Conservation (phyloP, 2,888 invertebrate genomes). For the Dryobota labecula region DNA sequence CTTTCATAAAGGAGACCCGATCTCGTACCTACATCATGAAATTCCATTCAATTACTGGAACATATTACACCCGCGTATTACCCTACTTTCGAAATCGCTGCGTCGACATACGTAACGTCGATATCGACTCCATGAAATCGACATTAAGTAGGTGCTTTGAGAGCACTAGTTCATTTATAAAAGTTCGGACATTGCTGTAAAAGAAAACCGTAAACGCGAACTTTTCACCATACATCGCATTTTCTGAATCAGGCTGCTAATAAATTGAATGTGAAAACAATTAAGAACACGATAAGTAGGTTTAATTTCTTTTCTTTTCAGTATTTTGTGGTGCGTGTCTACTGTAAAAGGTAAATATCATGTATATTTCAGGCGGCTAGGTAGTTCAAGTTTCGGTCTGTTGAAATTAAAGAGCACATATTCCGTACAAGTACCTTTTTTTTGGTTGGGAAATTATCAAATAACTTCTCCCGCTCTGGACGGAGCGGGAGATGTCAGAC, state of each 20-base stretch:
- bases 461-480: too few species aligned
- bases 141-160: constrained; percentile 51
- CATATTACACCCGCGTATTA: constrained; percentile 59
- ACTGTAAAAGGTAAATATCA: constrained; percentile 19
- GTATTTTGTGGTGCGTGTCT: neutral
- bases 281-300: constrained; percentile 4
- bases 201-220: constrained; percentile 16
- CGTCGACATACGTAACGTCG: constrained; percentile 51
- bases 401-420: constrained; percentile 34
- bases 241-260: constrained; percentile 21
- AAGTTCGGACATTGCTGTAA: constrained; percentile 34
- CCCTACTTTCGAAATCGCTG: constrained; percentile 53
- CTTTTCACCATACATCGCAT: constrained; percentile 32
- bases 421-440: constrained; percentile 30
- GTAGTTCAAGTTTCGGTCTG: constrained; percentile 29
- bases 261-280: constrained; percentile 22
- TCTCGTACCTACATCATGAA: constrained; percentile 57
- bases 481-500: too few species aligned
- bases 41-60: constrained; percentile 59
- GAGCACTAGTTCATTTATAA: constrained; percentile 56
- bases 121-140: constrained; percentile 51
- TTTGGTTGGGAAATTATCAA: too few species aligned
- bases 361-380: constrained; percentile 31
- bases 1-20: constrained; percentile 36
- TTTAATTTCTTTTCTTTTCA: constrained; percentile 1